These are phyloP conservation scores for Arge pagana DNA, from an alignment of 2,888 invertebrate species.

Conservation along the genomic window DNA sequence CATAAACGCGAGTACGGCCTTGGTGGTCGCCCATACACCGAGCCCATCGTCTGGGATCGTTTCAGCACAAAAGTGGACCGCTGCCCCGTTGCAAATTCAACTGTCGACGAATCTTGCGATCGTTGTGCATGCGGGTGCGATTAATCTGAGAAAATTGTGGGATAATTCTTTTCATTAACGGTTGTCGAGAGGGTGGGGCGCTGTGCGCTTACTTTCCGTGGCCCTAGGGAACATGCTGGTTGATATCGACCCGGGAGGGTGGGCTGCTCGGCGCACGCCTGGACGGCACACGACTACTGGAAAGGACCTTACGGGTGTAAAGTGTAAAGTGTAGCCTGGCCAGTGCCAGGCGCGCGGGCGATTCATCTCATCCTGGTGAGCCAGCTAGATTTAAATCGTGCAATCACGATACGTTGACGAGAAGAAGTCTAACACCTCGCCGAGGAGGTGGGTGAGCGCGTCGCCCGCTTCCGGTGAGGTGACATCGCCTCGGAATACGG, in stretches of 20 bases:
- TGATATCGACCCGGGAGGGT: conserved; percentile 57
- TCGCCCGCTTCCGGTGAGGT: conserved; percentile 31
- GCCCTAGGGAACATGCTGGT: conserved; percentile 43
- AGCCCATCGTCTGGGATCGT: conserved; percentile 17
- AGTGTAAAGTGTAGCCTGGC: conserved; percentile 46
- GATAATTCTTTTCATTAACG: too few species aligned
- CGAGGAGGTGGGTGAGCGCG: conserved; percentile 30
- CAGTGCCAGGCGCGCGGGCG: conserved; percentile 56
- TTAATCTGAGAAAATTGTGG: background rate
- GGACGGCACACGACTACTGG: conserved; percentile 47
- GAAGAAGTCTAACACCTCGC: conserved; percentile 27
- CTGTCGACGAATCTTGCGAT: background rate
- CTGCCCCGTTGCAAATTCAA: background rate
- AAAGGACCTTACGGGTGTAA: conserved; percentile 26
- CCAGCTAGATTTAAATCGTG: too few species aligned
- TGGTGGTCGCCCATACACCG: conserved; percentile 13
- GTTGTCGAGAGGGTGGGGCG: conserved; percentile 2
- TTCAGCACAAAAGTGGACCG: too few species aligned
- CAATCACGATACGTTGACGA: conserved; percentile 5
- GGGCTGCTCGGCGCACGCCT: conserved; percentile 52
- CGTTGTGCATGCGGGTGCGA: too few species aligned
- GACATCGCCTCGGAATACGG: too few species aligned
- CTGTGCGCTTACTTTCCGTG: conserved; percentile 35
- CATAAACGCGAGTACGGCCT: too few species aligned
- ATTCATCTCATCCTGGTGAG: conserved; percentile 40